Evolutionary conservation across 2,888 invertebrate species (phyloP).

Genomic region (Sesia apiformis): DNA sequence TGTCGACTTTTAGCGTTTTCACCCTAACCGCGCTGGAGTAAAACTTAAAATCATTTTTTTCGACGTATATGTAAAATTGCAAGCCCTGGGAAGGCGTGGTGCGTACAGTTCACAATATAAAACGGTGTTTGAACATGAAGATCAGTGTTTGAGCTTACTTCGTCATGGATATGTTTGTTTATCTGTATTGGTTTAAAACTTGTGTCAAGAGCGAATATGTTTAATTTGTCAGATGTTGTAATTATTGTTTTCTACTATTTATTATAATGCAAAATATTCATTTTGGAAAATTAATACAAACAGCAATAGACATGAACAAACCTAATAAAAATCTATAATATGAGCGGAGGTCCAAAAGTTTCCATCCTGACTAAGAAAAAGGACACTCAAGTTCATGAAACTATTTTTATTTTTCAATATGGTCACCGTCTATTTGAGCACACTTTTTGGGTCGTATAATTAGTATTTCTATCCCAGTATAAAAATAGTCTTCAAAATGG

Average conservation of each 20-base stretch:
- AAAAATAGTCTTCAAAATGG: too few relatives aligned
- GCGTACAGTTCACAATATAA: constrained; percentile 56
- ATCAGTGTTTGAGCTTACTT: constrained; percentile 44
- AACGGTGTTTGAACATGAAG: constrained; percentile 53
- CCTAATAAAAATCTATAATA: too few relatives aligned
- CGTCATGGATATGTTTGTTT: constrained; percentile 32
- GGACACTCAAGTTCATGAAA: too few relatives aligned
- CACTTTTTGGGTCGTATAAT: too few relatives aligned
- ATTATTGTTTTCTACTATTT: not conserved
- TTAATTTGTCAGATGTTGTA: constrained; percentile 19
- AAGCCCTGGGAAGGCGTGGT: constrained; percentile 48
- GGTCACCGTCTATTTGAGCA: too few relatives aligned
- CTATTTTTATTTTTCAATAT: too few relatives aligned
- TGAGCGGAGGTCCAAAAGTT: too few relatives aligned
- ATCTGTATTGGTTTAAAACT: constrained; percentile 36
- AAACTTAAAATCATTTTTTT: constrained; percentile 13
- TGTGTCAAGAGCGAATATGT: constrained; percentile 41
- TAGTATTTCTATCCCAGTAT: too few relatives aligned
- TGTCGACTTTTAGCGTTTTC: constrained; percentile 13
- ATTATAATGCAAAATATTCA: too few relatives aligned
- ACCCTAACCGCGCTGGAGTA: constrained; percentile 24
- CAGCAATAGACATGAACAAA: too few relatives aligned
- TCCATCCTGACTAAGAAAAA: too few relatives aligned
- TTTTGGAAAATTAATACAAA: too few relatives aligned
- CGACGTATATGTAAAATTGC: constrained; percentile 12